Percentiles rank a stretch among this genome's conserved stretches.
phyloP scores from a whole-genome alignment of 2,797 vertebrate species.

The Smutsia temminckii region DNA sequence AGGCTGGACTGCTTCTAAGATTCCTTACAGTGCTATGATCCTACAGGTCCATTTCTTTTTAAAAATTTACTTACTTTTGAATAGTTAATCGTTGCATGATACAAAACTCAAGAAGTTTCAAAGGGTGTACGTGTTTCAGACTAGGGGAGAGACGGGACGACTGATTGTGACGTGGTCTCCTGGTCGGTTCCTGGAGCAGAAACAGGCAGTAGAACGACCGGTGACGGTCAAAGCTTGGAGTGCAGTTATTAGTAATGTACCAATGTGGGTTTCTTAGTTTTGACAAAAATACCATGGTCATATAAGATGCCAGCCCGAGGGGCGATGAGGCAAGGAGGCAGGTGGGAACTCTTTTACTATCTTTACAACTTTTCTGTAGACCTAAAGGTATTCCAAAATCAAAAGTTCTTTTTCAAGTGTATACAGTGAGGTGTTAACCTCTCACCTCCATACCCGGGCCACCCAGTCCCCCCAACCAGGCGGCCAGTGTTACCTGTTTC shows the following conservation, averaged over 20 bases:
- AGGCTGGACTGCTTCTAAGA: neutral
- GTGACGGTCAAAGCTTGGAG: neutral
- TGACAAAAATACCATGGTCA: neutral
- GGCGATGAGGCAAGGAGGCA: neutral
- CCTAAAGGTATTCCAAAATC: neutral
- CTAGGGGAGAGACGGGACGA: neutral
- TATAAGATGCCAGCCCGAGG: neutral
- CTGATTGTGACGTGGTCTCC: neutral
- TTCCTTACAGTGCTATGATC: neutral
- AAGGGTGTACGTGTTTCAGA: neutral
- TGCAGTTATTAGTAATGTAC: neutral
- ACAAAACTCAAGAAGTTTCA: neutral
- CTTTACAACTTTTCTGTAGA: neutral
- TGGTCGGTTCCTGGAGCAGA: neutral
- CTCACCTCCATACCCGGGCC: neutral
- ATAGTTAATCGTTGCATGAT: neutral
- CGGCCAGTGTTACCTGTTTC: neutral
- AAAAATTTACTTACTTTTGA: conserved; percentile 27
- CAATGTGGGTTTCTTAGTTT: neutral
- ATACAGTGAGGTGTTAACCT: neutral
- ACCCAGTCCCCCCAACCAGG: neutral
- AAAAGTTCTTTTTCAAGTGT: neutral
- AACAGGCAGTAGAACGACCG: neutral
- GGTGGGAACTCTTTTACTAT: neutral
- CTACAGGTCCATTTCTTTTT: neutral